These are phyloP conservation scores for Hypolimnas misippus DNA, from an alignment of 2,888 invertebrate species.

Conservation along the genomic window DNA sequence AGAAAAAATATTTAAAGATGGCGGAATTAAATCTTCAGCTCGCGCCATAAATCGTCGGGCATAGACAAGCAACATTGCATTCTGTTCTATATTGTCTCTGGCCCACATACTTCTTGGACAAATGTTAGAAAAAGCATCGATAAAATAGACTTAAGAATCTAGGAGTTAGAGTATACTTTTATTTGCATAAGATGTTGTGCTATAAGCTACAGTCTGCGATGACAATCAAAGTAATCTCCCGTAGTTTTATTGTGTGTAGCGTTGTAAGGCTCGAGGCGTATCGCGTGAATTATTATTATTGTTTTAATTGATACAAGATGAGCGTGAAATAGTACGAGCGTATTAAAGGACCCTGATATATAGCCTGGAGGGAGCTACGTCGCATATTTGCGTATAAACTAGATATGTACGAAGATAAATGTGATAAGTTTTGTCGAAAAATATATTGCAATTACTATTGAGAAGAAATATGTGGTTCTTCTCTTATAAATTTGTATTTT, in stretches of 20 bases:
- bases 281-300: slow-evolving; percentile 48
- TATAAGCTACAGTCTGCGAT: slow-evolving; percentile 55
- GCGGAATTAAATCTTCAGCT: slow-evolving; percentile 63
- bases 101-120: slow-evolving; percentile 57
- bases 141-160: slow-evolving; percentile 18
- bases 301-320: slow-evolving; percentile 52
- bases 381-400: slow-evolving; percentile 1
- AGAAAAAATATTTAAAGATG: slow-evolving; percentile 53
- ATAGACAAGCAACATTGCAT: slow-evolving; percentile 77
- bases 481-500: background rate
- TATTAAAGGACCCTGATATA: slow-evolving; percentile 31
- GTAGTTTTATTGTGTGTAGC: slow-evolving; percentile 63
- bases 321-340: slow-evolving; percentile 41
- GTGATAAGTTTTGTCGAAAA: background rate
- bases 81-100: slow-evolving; percentile 74
- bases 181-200: slow-evolving; percentile 35
- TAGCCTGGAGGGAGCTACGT: slow-evolving; percentile 11
- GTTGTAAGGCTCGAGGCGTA: slow-evolving; percentile 49
- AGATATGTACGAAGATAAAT: background rate
- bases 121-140: background rate
- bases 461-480: background rate
- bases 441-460: background rate
- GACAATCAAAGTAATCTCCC: slow-evolving; percentile 65
- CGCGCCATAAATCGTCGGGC: slow-evolving; percentile 68
- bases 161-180: slow-evolving; percentile 44